phyloP scores from a whole-genome alignment of 2,888 invertebrate genomes.

The Pseudococcus viburni region DNA sequence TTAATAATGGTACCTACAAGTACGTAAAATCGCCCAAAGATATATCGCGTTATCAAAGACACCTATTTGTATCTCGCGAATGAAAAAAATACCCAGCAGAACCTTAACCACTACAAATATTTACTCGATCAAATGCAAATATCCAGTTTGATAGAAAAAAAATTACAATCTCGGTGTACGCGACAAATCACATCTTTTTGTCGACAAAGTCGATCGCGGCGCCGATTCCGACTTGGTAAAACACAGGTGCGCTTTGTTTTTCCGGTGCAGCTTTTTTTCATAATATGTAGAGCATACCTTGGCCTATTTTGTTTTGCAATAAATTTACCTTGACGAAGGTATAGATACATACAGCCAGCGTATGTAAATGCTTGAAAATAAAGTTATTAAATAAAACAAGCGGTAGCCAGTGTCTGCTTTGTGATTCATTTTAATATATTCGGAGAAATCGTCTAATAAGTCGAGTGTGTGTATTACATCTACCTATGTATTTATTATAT shows the following conservation, averaged over 20 bases:
- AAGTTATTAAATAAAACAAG: slow-evolving; percentile 37
- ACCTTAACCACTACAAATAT: background rate
- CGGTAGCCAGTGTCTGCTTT: slow-evolving; percentile 8
- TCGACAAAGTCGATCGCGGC: background rate
- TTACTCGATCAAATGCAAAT: background rate
- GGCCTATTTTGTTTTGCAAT: slow-evolving; percentile 59
- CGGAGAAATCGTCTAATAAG: slow-evolving; percentile 48
- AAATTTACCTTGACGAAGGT: slow-evolving; percentile 59
- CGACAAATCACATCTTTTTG: background rate
- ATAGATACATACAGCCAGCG: background rate
- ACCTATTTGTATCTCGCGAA: background rate
- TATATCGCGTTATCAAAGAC: slow-evolving; percentile 2
- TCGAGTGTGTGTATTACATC: background rate
- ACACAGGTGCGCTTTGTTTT: slow-evolving; percentile 45
- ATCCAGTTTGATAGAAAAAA: background rate
- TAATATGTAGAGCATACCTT: slow-evolving; percentile 44
- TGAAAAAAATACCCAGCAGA: background rate
- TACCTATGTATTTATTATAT: background rate
- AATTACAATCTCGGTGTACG: background rate
- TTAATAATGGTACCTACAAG: background rate
- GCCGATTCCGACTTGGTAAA: background rate
- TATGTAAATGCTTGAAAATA: slow-evolving; percentile 54
- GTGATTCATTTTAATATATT: slow-evolving; percentile 52
- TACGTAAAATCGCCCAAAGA: slow-evolving; percentile 8
- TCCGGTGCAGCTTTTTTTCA: slow-evolving; percentile 33